These are phyloP conservation scores for Paradoxurus hermaphroditus DNA, from an alignment of 2,113 vertebrate species.

Conservation along the genomic window DNA sequence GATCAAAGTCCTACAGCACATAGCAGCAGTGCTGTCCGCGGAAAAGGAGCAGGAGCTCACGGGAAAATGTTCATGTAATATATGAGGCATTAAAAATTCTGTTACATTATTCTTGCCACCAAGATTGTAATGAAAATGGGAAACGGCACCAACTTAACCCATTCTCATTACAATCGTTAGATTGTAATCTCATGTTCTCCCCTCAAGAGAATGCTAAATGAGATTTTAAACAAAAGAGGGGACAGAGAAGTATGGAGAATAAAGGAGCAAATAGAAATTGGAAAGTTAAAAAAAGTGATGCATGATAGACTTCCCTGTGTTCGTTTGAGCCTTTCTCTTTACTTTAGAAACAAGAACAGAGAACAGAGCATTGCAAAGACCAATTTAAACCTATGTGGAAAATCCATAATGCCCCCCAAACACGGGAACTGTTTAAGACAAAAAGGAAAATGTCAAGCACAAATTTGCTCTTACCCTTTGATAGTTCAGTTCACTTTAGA, in stretches of 20 bases:
- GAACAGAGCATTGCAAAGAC: conserved; percentile 14
- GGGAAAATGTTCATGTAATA: conserved; percentile 81
- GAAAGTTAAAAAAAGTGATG: conserved; percentile 82
- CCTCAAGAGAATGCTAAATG: conserved; percentile 87
- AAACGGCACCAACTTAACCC: conserved; percentile 87
- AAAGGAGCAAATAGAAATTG: conserved; percentile 85
- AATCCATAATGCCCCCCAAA: not conserved
- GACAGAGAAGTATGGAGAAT: conserved; percentile 84
- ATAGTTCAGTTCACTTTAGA: not conserved
- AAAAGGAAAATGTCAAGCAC: not conserved
- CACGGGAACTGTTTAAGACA: not conserved
- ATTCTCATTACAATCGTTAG: conserved; percentile 87
- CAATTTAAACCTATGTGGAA: not conserved
- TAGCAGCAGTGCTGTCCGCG: conserved; percentile 67
- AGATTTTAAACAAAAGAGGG: conserved; percentile 85
- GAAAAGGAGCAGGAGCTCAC: conserved; percentile 75
- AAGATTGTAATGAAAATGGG: conserved; percentile 88
- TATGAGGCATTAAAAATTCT: conserved; percentile 87
- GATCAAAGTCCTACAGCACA: conserved; percentile 82
- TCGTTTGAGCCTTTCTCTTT: conserved; percentile 74
- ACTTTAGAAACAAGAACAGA: conserved; percentile 61
- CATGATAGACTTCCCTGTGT: conserved; percentile 79
- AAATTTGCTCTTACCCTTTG: not conserved
- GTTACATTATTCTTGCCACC: conserved; percentile 88
- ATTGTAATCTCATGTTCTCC: conserved; percentile 86